phyloP scores from a whole-genome alignment of 2,113 vertebrate species.

The Struthio camelus region DNA sequence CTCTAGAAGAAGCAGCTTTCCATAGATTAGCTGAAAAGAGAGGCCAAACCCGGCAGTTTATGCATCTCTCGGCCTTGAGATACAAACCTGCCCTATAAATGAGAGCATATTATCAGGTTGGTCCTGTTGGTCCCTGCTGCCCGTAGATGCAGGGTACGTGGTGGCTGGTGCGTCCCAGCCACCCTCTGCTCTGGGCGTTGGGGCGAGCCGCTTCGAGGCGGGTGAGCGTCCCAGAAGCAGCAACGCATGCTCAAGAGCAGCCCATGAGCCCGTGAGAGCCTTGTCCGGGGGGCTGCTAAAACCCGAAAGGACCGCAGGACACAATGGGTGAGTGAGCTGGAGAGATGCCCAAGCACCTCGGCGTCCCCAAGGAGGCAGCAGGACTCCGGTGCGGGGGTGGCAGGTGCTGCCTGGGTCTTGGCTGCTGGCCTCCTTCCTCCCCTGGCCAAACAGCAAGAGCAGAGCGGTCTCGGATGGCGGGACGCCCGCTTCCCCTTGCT shows the following conservation, averaged over 20 bases:
- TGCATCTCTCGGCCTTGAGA: constrained; percentile 7
- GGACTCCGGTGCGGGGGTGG: no score
- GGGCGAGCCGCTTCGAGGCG: rapidly evolving
- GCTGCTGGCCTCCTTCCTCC: no score
- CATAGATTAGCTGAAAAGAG: constrained; percentile 23
- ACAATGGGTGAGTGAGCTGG: not conserved
- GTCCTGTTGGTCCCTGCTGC: constrained; percentile 5
- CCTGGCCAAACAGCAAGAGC: no score
- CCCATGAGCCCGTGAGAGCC: no score
- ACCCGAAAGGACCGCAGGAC: not conserved
- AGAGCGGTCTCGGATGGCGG: no score
- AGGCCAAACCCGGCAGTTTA: not conserved
- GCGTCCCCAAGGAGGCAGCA: not conserved
- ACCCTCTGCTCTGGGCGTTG: not conserved
- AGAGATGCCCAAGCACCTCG: not conserved
- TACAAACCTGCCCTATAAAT: constrained; percentile 46
- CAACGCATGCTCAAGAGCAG: no score
- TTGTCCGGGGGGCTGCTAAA: not conserved
- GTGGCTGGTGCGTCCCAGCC: not conserved
- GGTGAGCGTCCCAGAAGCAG: not conserved
- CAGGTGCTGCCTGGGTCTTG: not conserved
- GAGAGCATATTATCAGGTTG: constrained; percentile 51
- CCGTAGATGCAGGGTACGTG: rapidly evolving
- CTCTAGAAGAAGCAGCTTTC: not conserved
- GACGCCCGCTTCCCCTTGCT: not conserved